Percentiles rank a stretch among this genome's conserved stretches.
Evolutionary conservation across 2,113 vertebrate species (phyloP).

Genomic region (Hoplias malabaricus): DNA sequence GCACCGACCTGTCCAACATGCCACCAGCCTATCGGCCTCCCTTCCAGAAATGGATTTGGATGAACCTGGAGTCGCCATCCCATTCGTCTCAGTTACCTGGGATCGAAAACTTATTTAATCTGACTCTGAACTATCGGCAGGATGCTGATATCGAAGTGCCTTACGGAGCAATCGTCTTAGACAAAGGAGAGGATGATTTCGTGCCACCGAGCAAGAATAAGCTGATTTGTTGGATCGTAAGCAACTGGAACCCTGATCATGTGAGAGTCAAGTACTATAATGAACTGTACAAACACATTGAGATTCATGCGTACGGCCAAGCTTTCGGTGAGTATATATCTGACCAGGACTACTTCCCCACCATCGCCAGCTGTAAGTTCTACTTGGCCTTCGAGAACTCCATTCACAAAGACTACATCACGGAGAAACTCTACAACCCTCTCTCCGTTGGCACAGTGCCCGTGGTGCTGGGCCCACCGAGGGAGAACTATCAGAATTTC

Average conservation of each 20-base stretch:
- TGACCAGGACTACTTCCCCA: slow-evolving; percentile 91
- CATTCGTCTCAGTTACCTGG: slow-evolving; percentile 89
- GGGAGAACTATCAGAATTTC: slow-evolving; percentile 96
- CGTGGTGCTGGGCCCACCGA: slow-evolving; percentile 87
- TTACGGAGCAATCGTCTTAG: slow-evolving; percentile 90
- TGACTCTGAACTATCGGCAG: slow-evolving; percentile 91
- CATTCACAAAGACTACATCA: slow-evolving; percentile 96
- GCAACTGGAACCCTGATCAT: slow-evolving; percentile 97
- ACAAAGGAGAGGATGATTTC: slow-evolving; percentile 83
- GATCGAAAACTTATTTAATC: slow-evolving; percentile 91
- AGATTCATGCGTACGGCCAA: slow-evolving; percentile 91
- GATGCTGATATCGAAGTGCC: slow-evolving; percentile 97
- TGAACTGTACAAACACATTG: slow-evolving; percentile 91
- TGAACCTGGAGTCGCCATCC: slow-evolving; percentile 96
- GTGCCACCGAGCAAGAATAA: slow-evolving; percentile 93
- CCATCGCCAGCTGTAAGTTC: slow-evolving; percentile 93
- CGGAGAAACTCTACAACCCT: slow-evolving; percentile 96
- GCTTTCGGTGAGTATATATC: slow-evolving; percentile 89
- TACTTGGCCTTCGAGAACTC: slow-evolving; percentile 98
- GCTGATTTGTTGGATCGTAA: slow-evolving; percentile 95
- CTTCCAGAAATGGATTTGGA: slow-evolving; percentile 98
- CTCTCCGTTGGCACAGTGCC: slow-evolving; percentile 91
- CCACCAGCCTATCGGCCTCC: slow-evolving; percentile 84
- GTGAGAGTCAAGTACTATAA: slow-evolving; percentile 95
- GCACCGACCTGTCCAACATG: slow-evolving; percentile 89